Evolutionary conservation across 2,113 vertebrate species (phyloP).

Genomic region (Rhadina sibilatrix): DNA sequence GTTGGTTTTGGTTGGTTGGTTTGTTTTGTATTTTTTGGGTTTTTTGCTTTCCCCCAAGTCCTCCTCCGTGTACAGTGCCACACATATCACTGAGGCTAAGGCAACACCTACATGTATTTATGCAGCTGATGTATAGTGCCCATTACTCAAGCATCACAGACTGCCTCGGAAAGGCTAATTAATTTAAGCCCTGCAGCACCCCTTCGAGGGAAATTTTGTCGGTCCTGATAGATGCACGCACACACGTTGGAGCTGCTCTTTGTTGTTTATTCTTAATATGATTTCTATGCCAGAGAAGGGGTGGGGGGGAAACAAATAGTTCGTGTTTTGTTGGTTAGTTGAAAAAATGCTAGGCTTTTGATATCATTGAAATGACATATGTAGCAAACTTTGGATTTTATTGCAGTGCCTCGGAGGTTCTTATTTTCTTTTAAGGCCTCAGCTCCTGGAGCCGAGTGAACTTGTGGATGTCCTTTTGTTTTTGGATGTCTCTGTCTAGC

Average conservation of each 20-base stretch:
- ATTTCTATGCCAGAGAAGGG: neutral
- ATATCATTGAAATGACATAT: neutral
- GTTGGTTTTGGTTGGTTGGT: neutral
- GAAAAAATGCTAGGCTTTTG: neutral
- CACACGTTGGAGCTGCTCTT: neutral
- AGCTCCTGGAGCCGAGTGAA: neutral
- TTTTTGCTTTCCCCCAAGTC: neutral
- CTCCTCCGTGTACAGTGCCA: neutral
- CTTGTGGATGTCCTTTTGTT: neutral
- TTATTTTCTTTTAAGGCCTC: neutral
- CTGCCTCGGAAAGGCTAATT: neutral
- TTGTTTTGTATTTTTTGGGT: rapidly evolving
- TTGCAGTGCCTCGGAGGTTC: neutral
- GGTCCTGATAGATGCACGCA: neutral
- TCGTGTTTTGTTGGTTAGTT: neutral
- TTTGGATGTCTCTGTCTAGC: neutral
- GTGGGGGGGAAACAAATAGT: neutral
- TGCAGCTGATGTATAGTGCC: neutral
- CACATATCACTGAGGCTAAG: neutral
- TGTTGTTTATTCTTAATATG: constrained; percentile 21
- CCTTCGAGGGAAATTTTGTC: constrained; percentile 46
- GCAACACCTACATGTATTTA: constrained; percentile 2
- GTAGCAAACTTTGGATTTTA: constrained; percentile 8
- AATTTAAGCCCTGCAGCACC: constrained; percentile 50
- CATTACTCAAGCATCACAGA: neutral